Evolutionary conservation across 2,797 vertebrate species (phyloP).

Genomic region (Sparus aurata): DNA sequence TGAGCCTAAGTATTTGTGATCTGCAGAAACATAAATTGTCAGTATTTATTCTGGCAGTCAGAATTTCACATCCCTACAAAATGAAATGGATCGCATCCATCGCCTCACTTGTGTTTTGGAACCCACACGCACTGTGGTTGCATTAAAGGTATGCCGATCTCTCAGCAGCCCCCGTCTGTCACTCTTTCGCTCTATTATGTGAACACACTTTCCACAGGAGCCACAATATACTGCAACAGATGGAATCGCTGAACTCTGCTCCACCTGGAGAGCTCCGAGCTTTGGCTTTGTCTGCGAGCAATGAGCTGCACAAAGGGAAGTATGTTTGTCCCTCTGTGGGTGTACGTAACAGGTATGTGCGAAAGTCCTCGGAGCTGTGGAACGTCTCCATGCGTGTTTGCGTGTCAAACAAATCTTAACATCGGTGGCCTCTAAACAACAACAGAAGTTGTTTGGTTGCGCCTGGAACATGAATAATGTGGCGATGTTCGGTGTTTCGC

Average conservation of each 20-base stretch:
- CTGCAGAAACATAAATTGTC: no score
- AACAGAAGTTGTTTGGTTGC: not conserved
- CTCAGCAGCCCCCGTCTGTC: not conserved
- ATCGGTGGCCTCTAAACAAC: not conserved
- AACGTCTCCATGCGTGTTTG: not conserved
- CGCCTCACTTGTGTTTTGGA: not conserved
- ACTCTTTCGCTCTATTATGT: not conserved
- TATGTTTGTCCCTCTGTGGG: not conserved
- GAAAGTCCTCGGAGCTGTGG: not conserved
- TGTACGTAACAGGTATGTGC: not conserved
- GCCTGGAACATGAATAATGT: not conserved
- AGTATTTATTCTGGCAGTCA: no score
- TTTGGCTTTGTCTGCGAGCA: conserved; percentile 12
- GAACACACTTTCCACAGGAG: not conserved
- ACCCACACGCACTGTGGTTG: not conserved
- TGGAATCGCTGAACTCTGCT: conserved; percentile 23
- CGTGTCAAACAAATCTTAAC: not conserved
- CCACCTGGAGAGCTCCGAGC: conserved; percentile 18
- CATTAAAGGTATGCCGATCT: not conserved
- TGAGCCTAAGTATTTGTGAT: no score
- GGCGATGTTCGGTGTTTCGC: not conserved
- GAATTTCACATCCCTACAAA: no score
- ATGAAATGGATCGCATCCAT: not conserved
- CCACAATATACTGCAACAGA: conserved; percentile 17
- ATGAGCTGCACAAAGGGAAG: not conserved